These are phyloP conservation scores for Pollenia labialis DNA, from an alignment of 2,888 invertebrate species.

Conservation along the genomic window DNA sequence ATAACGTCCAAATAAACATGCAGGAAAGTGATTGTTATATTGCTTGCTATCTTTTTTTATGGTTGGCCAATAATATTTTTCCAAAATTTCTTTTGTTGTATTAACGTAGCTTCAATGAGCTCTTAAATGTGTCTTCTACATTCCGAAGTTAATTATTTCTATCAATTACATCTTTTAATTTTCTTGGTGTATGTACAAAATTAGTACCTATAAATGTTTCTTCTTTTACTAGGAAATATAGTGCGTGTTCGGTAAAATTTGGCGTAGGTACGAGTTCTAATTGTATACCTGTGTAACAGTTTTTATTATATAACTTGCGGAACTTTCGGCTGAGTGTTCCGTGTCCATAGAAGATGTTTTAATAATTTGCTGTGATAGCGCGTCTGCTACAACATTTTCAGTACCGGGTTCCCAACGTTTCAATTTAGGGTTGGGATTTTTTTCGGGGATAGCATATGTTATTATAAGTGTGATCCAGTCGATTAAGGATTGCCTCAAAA, in stretches of 20 bases:
- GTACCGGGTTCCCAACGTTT: constrained; percentile 51
- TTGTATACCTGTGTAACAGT: constrained; percentile 10
- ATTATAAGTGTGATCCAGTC: constrained; percentile 21
- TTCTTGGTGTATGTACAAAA: constrained; percentile 22
- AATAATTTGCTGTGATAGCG: constrained; percentile 49
- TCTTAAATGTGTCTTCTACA: constrained; percentile 5
- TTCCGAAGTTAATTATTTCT: constrained; percentile 17
- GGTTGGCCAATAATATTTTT: constrained; percentile 18
- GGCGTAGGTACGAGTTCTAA: neutral
- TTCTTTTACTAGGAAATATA: neutral
- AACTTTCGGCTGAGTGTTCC: constrained; percentile 24
- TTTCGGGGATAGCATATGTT: constrained; percentile 63
- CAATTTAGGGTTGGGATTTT: constrained; percentile 58
- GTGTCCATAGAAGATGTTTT: constrained; percentile 21
- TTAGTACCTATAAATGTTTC: constrained; percentile 14
- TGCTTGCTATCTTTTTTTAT: constrained; percentile 27
- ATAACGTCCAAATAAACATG: constrained; percentile 19
- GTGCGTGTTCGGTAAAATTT: constrained; percentile 2
- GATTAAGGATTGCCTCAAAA: constrained; percentile 4
- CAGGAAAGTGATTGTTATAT: constrained; percentile 3
- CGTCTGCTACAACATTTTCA: constrained; percentile 27
- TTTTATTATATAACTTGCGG: constrained; percentile 13
- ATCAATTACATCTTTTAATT: constrained; percentile 24
- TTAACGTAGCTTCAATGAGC: constrained; percentile 14
- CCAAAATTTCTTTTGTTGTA: constrained; percentile 32